phyloP scores from a whole-genome alignment of 2,113 vertebrate species.

The Gavialis gangeticus region DNA sequence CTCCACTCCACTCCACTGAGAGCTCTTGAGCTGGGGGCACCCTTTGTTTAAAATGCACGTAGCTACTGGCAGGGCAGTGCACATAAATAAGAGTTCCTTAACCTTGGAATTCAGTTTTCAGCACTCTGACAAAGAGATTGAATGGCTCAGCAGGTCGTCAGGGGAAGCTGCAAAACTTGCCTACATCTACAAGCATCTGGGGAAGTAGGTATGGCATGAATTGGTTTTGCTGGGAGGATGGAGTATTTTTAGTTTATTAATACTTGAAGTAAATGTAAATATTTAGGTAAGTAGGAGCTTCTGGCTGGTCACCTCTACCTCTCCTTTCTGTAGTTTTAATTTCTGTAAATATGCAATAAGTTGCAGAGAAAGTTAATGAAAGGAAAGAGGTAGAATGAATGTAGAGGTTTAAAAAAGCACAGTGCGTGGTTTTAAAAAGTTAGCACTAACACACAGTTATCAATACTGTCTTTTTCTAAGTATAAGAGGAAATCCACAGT shows the following conservation, averaged over 20 bases:
- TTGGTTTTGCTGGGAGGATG: background rate
- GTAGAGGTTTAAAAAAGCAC: background rate
- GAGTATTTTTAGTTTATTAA: background rate
- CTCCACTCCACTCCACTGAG: background rate
- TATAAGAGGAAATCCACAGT: background rate
- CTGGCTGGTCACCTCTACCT: background rate
- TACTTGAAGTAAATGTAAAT: fast-evolving
- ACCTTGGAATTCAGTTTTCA: background rate
- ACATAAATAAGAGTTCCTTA: fast-evolving
- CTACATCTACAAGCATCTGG: background rate
- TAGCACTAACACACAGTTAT: background rate
- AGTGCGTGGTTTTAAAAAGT: fast-evolving
- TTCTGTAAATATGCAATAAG: background rate
- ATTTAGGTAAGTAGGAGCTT: fast-evolving
- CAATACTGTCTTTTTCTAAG: background rate
- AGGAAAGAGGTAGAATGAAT: background rate
- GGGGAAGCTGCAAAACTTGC: background rate
- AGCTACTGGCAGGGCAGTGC: background rate
- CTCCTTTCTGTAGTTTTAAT: background rate
- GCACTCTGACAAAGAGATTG: fast-evolving
- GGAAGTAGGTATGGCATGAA: background rate
- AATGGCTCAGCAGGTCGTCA: background rate
- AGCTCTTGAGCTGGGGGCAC: background rate
- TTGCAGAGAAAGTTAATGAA: background rate
- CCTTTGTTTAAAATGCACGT: background rate